Conservation (phyloP, 2,113 vertebrate species). For the Marmota monax region DNA sequence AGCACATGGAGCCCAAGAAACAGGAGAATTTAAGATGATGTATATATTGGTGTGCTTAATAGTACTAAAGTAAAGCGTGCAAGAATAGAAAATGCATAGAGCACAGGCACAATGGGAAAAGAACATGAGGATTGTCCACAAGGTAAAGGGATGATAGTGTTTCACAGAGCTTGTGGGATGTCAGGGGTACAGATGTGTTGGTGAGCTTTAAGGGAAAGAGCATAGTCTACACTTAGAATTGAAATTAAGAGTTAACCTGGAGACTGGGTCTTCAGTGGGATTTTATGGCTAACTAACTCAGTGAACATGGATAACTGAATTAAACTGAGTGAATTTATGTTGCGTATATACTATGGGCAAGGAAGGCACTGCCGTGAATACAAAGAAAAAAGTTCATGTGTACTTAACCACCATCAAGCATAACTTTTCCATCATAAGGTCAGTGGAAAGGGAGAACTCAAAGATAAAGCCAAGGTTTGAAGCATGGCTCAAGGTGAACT, state of each 20-base stretch:
- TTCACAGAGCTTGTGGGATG: background rate
- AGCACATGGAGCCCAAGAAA: background rate
- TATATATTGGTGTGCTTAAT: background rate
- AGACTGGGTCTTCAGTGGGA: background rate
- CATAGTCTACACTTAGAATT: background rate
- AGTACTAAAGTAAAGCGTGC: background rate
- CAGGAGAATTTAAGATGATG: background rate
- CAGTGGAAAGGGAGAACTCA: background rate
- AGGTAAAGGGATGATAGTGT: background rate
- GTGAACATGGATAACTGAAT: background rate
- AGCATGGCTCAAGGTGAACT: background rate
- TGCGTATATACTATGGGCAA: background rate
- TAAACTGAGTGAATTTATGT: background rate
- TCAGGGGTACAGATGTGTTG: fast-evolving
- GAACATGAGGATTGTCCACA: background rate
- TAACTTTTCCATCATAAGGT: background rate
- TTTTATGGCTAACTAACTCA: background rate
- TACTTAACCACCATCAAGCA: too few species aligned
- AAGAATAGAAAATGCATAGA: background rate
- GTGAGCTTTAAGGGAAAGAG: background rate
- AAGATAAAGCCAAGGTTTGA: background rate
- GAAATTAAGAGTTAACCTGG: background rate
- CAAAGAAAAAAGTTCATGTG: background rate
- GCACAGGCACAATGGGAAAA: background rate
- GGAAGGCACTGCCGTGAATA: background rate